A percentile compares a stretch with the other conserved stretches of the same genome.
phyloP scores from a whole-genome alignment of 2,797 vertebrate species.

The Phalloptychus januarius region DNA sequence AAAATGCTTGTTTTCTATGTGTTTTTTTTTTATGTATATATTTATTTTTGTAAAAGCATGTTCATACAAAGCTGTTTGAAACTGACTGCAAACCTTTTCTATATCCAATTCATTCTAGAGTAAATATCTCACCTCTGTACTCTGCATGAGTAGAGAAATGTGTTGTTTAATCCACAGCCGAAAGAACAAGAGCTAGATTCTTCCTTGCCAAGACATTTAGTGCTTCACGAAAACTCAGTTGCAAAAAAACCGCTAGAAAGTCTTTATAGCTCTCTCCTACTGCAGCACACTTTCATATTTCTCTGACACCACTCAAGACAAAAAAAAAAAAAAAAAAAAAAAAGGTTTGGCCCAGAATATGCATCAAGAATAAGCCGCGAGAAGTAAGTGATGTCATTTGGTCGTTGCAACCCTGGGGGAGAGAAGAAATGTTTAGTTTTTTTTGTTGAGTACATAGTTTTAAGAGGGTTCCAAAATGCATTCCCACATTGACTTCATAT shows the following conservation, averaged over 20 bases:
- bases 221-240: neutral
- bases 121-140: neutral
- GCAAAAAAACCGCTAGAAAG: neutral
- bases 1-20: neutral
- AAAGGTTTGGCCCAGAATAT: too few species aligned
- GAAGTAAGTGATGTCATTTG: neutral
- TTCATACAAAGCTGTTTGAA: neutral
- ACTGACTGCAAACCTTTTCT: neutral
- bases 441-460: neutral
- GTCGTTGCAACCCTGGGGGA: neutral
- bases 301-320: neutral
- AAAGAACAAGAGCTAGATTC: neutral
- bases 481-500: neutral
- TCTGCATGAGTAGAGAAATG: too few species aligned
- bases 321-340: neutral
- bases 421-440: neutral
- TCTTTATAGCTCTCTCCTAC: neutral
- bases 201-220: neutral
- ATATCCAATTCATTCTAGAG: neutral
- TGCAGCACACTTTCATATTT: neutral
- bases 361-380: neutral
- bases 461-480: neutral
- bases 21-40: neutral
- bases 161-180: neutral
- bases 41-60: neutral